A percentile compares a stretch with the other conserved stretches of the same genome.
phyloP scores from a whole-genome alignment of 2,113 vertebrate species.

The Hippoglossus stenolepis region DNA sequence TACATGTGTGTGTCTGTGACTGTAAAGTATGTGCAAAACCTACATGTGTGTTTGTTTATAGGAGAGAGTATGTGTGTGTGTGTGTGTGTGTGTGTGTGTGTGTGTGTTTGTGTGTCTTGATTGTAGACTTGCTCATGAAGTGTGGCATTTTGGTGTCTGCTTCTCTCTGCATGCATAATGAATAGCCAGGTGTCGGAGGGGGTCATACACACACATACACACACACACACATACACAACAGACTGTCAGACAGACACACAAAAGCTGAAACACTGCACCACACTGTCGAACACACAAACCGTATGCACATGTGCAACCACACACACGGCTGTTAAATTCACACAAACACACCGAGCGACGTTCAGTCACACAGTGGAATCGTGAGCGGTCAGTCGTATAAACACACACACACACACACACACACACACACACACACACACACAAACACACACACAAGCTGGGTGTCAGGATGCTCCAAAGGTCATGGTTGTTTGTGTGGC shows the following conservation, averaged over 20 bases:
- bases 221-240: constrained; percentile 13
- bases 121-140: constrained; percentile 77
- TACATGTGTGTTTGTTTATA: constrained; percentile 21
- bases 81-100: constrained; percentile 11
- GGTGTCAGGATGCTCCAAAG: constrained; percentile 78
- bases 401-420: neutral
- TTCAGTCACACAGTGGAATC: constrained; percentile 25
- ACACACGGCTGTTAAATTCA: constrained; percentile 15
- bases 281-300: constrained; percentile 29
- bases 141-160: constrained; percentile 85
- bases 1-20: constrained; percentile 24
- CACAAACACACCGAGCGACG: constrained; percentile 39
- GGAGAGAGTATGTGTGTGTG: neutral
- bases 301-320: constrained; percentile 3
- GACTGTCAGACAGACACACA: constrained; percentile 3
- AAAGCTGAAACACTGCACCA: constrained; percentile 17
- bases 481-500: constrained; percentile 85
- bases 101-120: constrained; percentile 43
- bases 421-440: constrained; percentile 3
- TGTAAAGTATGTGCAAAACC: constrained; percentile 6
- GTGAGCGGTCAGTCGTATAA: constrained; percentile 30
- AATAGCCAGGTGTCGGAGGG: constrained; percentile 82
- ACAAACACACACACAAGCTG: constrained; percentile 25
- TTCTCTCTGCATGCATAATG: constrained; percentile 85
- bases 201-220: constrained; percentile 63